Base-by-base conservation (phyloP, 37 sponge, comb jelly and placozoan species). In the Tethya wilhelma region DNA sequence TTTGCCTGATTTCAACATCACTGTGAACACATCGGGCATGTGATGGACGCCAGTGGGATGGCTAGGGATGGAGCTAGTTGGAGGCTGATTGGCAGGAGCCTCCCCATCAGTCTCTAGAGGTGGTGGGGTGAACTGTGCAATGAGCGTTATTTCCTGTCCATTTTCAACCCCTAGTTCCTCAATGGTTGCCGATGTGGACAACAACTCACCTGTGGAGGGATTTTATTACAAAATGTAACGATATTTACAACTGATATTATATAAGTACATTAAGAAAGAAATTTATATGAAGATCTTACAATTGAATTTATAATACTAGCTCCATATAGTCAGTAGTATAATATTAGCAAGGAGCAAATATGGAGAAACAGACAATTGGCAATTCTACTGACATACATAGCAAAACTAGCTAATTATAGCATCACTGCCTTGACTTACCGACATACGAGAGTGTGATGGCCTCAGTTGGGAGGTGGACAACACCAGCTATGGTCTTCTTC, bases 181-280 rank as follows among this genome's bases (percentile, higher is more conserved):
- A 26, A 87, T 19, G n/a, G 59, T 75, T 26, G 87, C 67, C 4
- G 59, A 38, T 30, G 34, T 56, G 25, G 87, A 87, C 44, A 87
- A 63, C 23, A 59, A 56, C 55, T 87, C 87, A 65, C 87, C 87
- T 87, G 49, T 1, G 31, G 44, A 9, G n/a, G n/a, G n/a, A n/a
- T n/a, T n/a, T n/a, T n/a, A n/a, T n/a, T n/a, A n/a, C n/a, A n/a
- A n/a, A n/a, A n/a, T n/a, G n/a, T n/a, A n/a, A n/a, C n/a, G n/a
- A n/a, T n/a, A n/a, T n/a, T n/a, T n/a, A n/a, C n/a, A n/a, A 41
- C 14, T 39, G 17, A 12, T 34, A 20, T 34, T 39, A 38, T 32
- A 12, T n/a, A 38, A 45, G 55, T 69, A 36, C 69, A 2, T 37
- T 26, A 38, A 26, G 19, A 25, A 63, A 28, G 8, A 6, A 29